A percentile compares a stretch with the other conserved stretches of the same genome.
Conservation (phyloP, 2,888 invertebrate genomes). For the Drosophila pseudotakahashii region DNA sequence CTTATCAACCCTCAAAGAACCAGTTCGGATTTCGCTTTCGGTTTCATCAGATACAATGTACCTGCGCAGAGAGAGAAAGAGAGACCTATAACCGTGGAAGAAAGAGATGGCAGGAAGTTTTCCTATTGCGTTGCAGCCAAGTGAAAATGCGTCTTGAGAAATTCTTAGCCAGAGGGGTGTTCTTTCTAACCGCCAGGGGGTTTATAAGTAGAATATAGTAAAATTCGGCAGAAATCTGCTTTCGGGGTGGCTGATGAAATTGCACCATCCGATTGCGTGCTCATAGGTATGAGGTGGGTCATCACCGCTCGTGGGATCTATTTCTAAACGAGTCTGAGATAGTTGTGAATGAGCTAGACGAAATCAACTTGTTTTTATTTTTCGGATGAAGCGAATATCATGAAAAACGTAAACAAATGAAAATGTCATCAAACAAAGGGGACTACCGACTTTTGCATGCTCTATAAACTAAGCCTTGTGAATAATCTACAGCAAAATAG, state of each 20-base stretch:
- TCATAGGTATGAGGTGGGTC: background rate
- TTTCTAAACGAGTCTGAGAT: slow-evolving; percentile 50
- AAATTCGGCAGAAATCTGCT: slow-evolving; percentile 28
- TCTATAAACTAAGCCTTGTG: background rate
- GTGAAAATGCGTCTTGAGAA: slow-evolving; percentile 65
- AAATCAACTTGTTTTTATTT: slow-evolving; percentile 34
- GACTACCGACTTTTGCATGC: background rate
- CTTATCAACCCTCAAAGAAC: slow-evolving; percentile 58
- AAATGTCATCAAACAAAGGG: slow-evolving; percentile 7
- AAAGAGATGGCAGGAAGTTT: slow-evolving; percentile 23
- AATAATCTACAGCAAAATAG: no score
- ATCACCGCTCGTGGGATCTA: slow-evolving; percentile 24
- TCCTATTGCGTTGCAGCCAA: slow-evolving; percentile 47
- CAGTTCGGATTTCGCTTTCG: slow-evolving; percentile 50
- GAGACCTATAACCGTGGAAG: background rate
- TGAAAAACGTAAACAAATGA: slow-evolving; percentile 7
- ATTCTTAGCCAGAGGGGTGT: slow-evolving; percentile 36
- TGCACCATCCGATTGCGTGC: slow-evolving; percentile 60
- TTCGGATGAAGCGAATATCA: slow-evolving; percentile 9
- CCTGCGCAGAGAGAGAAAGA: slow-evolving; percentile 60
- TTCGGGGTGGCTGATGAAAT: slow-evolving; percentile 68
- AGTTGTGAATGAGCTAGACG: slow-evolving; percentile 63
- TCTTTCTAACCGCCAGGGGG: slow-evolving; percentile 6
- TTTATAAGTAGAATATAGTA: slow-evolving; percentile 1
- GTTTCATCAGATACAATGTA: slow-evolving; percentile 61